phyloP scores from a whole-genome alignment of 2,888 invertebrate genomes.

The Morpho achilles region DNA sequence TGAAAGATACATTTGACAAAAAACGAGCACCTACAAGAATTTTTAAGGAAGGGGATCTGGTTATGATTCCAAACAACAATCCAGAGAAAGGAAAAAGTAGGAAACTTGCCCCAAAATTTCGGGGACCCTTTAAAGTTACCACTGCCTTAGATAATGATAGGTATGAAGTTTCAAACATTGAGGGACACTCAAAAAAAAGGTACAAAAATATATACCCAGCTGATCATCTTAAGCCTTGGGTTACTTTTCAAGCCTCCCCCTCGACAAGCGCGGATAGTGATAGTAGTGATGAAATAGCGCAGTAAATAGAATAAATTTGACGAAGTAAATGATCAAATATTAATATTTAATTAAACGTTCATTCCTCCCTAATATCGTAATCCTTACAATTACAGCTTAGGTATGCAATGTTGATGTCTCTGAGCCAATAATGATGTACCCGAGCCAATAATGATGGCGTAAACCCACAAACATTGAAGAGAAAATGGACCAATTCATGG shows the following conservation, averaged over 20 bases:
- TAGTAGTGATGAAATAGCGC: not conserved
- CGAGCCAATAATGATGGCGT: too few species aligned
- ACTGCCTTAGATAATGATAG: constrained; percentile 24
- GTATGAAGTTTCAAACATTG: constrained; percentile 25
- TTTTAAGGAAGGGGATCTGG: too few species aligned
- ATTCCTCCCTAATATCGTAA: not conserved
- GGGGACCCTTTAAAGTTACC: constrained; percentile 13
- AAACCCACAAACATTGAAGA: too few species aligned
- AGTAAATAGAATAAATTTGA: not conserved
- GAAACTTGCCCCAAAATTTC: too few species aligned
- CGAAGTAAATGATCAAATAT: not conserved
- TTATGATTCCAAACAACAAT: constrained; percentile 9
- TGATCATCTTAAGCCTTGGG: constrained; percentile 14
- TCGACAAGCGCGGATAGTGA: not conserved
- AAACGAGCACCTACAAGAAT: too few species aligned
- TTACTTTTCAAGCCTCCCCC: constrained; percentile 4
- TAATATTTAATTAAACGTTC: not conserved
- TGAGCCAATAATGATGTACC: not conserved
- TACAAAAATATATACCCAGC: constrained; percentile 15
- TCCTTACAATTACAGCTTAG: not conserved
- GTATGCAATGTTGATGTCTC: not conserved
- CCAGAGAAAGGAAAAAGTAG: too few species aligned
- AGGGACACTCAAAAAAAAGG: constrained; percentile 5
- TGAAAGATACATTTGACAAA: too few species aligned
- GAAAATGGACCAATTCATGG: too few species aligned